Evolutionary conservation across 2,113 vertebrate genomes (phyloP).

Genomic region (Dipodomys merriami): DNA sequence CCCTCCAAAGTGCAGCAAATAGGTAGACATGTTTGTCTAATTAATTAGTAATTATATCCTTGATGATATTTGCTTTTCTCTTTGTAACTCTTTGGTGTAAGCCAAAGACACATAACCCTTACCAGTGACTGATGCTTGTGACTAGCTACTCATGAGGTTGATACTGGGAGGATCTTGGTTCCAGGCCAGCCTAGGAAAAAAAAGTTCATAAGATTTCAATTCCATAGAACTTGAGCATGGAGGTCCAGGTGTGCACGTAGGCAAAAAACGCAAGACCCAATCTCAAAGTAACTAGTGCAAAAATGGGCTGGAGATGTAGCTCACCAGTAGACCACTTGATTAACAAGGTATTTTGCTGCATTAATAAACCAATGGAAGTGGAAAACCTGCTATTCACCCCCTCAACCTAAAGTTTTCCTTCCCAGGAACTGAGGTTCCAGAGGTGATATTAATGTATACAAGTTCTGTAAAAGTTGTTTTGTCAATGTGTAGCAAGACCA

Average conservation of each 20-base stretch:
- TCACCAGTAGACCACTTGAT: too few species aligned
- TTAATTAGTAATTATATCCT: not conserved
- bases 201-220: too few species aligned
- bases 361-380: not conserved
- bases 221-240: too few species aligned
- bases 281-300: not conserved
- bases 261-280: too few species aligned
- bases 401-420: not conserved
- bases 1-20: conserved; percentile 21
- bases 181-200: too few species aligned
- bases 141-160: too few species aligned
- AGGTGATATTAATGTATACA: not conserved
- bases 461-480: conserved; percentile 38
- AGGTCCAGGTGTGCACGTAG: too few species aligned
- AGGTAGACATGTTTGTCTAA: not conserved
- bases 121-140: too few species aligned
- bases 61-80: conserved; percentile 25
- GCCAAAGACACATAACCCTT: not conserved
- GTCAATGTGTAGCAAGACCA: conserved; percentile 10
- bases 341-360: conserved; percentile 6
- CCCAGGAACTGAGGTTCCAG: not conserved
- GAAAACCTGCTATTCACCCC: not conserved
- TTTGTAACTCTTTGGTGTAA: conserved; percentile 33
- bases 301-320: too few species aligned
- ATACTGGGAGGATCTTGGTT: too few species aligned